Evolutionary conservation across 2,888 invertebrate genomes (phyloP), one percentile per base, ranked within the genome.

Genomic region (Eupithecia subumbrata): DNA sequence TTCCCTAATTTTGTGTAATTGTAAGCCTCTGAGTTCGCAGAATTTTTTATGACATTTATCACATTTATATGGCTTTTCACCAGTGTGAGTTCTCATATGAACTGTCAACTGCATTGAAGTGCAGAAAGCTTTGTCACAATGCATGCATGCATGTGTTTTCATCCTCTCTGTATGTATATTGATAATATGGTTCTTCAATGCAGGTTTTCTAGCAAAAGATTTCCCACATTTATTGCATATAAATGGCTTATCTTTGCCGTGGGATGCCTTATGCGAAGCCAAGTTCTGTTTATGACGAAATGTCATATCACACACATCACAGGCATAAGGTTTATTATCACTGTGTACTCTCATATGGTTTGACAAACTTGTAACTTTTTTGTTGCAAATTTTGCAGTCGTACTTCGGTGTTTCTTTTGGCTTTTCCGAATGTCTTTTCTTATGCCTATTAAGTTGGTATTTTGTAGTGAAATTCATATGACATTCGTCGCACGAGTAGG

Each of bases 341-440:
- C 37, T 37, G 37, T 67, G 67, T 34, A n/a, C 16, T 5, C 11
- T 34, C 40, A 67, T 40, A 40, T 67, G 67, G 0, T 1, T 5
- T 8, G n/a, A 2, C 12, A 67, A 37, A 67, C 9, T 5, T 12
- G 3, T 5, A 5, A 67, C 40, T 40, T 12, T 40, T 40, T 40
- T 67, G 40, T 67, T 40, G 12, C 67, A 67, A n/a, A 67, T 40
- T n/a, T 37, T n/a, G 40, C 67, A 67, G 8, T n/a, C 37, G 16
- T 5, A 37, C 14, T 18, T n/a, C 12, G 67, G 40, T n/a, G 5
- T 67, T 4, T 67, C n/a, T n/a, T 12, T 40, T 37, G 67, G 30
- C 9, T n/a, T 40, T 34, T 18, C 18, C 4, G 12, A 22, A 67
- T 67, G 67, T 2, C n/a, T 8, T 2, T n/a, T 67, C 22, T n/a